Conservation (phyloP, 1,140 invertebrate species). For the Diploscapter pachys region DNA sequence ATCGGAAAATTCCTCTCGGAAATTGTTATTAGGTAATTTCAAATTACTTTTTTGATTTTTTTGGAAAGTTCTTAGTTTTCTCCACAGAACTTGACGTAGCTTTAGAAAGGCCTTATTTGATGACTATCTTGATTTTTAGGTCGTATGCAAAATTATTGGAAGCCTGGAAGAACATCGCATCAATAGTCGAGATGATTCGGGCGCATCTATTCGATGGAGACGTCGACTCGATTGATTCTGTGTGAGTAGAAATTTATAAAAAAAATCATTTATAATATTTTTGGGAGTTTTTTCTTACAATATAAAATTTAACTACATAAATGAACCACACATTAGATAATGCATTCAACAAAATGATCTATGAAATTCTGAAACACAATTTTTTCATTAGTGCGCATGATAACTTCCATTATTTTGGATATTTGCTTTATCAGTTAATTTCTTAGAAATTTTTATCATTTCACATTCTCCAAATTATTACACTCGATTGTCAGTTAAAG, state of each 20-base stretch:
- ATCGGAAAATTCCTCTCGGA: constrained; percentile 61
- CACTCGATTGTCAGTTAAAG: too few species aligned
- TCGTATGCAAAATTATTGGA: constrained; percentile 53
- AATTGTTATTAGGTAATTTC: constrained; percentile 48
- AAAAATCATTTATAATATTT: neutral
- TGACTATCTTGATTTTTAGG: constrained; percentile 5
- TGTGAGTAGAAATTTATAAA: constrained; percentile 30
- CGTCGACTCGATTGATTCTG: constrained; percentile 56
- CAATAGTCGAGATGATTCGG: constrained; percentile 47
- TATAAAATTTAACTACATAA: too few species aligned
- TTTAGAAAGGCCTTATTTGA: neutral
- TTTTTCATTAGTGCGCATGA: too few species aligned
- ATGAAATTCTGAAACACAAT: too few species aligned
- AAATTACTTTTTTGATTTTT: neutral
- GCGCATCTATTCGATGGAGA: constrained; percentile 50
- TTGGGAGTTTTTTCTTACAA: too few species aligned
- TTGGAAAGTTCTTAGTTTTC: neutral
- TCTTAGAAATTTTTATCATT: too few species aligned
- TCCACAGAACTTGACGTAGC: neutral
- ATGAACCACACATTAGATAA: too few species aligned
- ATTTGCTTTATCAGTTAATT: too few species aligned
- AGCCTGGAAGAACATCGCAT: constrained; percentile 47
- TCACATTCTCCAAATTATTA: too few species aligned
- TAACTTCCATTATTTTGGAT: too few species aligned
- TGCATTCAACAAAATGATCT: too few species aligned